A percentile compares a stretch with the other conserved stretches of the same genome.
Evolutionary conservation across 2,888 invertebrate genomes (phyloP).

Genomic region (Parnassius glacialis): DNA sequence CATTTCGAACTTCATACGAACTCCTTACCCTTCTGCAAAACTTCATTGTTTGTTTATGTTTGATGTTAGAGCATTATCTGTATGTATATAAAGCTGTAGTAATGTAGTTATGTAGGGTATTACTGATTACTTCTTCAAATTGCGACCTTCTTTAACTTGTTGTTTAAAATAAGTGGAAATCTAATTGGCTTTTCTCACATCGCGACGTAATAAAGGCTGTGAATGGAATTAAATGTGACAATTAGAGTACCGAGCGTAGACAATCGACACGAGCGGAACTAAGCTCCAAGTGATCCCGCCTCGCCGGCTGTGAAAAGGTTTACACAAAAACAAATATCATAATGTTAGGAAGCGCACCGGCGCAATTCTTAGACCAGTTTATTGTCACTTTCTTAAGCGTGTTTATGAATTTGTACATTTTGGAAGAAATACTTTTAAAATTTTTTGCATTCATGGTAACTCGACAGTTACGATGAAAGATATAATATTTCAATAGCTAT

Average conservation of each 20-base stretch:
- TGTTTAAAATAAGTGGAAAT: too few species aligned
- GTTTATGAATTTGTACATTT: too few species aligned
- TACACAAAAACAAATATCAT: neutral
- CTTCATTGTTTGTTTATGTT: neutral
- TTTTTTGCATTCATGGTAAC: too few species aligned
- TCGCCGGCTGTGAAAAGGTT: neutral
- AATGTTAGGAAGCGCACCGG: neutral
- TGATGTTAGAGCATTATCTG: slow-evolving; percentile 1
- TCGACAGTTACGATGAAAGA: too few species aligned
- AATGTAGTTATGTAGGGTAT: neutral
- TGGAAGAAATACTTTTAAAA: too few species aligned
- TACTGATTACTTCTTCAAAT: too few species aligned
- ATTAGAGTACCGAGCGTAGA: neutral
- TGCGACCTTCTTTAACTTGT: too few species aligned
- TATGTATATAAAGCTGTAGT: neutral
- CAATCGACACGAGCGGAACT: neutral
- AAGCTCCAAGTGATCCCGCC: neutral
- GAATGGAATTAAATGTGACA: slow-evolving; percentile 11
- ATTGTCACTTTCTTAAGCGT: too few species aligned
- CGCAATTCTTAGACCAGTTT: too few species aligned
- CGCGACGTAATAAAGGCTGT: slow-evolving; percentile 2
- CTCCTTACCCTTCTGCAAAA: neutral
- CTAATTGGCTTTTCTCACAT: neutral
- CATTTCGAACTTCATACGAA: neutral
- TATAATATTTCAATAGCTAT: too few species aligned